phyloP scores from a whole-genome alignment of 2,888 invertebrate species.

The Cosmia pyralina region DNA sequence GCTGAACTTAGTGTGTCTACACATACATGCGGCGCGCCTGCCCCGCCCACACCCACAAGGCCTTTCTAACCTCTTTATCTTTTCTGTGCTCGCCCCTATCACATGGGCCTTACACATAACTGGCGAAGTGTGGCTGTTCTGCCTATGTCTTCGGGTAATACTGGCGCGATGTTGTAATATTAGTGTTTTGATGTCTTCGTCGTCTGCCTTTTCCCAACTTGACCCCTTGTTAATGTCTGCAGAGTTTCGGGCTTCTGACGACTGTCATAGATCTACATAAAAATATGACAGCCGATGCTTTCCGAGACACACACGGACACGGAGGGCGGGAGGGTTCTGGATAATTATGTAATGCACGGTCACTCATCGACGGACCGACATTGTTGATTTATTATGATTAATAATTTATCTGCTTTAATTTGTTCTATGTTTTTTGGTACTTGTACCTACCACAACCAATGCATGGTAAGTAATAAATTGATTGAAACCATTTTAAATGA shows the following conservation, averaged over 20 bases:
- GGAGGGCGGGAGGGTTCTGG: too few relatives aligned
- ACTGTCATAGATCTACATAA: not conserved
- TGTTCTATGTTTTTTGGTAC: not conserved
- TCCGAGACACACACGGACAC: not conserved
- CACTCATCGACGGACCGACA: not conserved
- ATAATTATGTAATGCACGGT: not conserved
- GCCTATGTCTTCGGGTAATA: too few relatives aligned
- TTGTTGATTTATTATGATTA: not conserved
- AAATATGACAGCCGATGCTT: not conserved
- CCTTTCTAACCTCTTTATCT: too few relatives aligned
- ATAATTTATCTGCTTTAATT: not conserved
- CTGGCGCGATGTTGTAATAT: not conserved
- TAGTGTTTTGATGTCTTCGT: not conserved
- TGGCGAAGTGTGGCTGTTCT: not conserved
- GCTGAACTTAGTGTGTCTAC: too few relatives aligned
- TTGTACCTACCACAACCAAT: not conserved
- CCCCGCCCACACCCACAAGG: too few relatives aligned
- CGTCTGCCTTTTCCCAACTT: not conserved
- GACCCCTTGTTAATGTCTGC: not conserved
- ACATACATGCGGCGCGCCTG: too few relatives aligned
- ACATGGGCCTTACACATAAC: not conserved
- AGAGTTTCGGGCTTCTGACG: not conserved
- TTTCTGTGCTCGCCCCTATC: not conserved
- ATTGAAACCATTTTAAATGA: not conserved
- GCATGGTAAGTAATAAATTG: not conserved